Evolutionary conservation across 2,113 vertebrate species (phyloP).

Genomic region (Paramormyrops kingsleyae): DNA sequence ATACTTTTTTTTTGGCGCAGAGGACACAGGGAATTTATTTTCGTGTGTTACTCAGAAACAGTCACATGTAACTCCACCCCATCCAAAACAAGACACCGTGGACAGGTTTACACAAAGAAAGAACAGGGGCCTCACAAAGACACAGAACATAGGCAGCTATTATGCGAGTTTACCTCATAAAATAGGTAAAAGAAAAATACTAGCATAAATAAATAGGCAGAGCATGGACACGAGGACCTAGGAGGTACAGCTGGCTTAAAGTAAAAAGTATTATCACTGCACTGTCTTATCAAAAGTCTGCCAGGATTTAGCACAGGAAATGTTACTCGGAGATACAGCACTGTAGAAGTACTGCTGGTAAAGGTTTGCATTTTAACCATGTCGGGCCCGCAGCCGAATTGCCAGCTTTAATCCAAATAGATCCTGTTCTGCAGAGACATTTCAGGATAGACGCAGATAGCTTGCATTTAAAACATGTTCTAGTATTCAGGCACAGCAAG

Average conservation of each 20-base stretch:
- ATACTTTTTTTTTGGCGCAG: neutral
- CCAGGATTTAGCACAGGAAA: neutral
- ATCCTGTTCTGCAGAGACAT: slow-evolving; percentile 58
- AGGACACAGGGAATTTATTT: neutral
- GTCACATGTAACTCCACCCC: neutral
- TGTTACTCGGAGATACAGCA: neutral
- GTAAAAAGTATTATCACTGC: neutral
- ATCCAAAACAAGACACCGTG: neutral
- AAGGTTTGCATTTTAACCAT: slow-evolving; percentile 17
- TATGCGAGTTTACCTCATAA: neutral
- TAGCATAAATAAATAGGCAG: neutral
- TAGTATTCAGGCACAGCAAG: neutral
- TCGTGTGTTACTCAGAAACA: neutral
- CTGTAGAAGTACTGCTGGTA: neutral
- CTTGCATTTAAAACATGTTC: slow-evolving; percentile 33
- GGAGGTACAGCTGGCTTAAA: neutral
- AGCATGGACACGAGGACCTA: neutral
- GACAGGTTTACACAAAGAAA: neutral
- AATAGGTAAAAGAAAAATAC: neutral
- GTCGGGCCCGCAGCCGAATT: slow-evolving; percentile 50
- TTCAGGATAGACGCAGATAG: slow-evolving; percentile 53
- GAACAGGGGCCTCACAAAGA: neutral
- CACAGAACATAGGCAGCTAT: neutral
- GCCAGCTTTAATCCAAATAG: slow-evolving; percentile 54
- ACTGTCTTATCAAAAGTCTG: neutral